Evolutionary conservation across 1,140 invertebrate genomes (phyloP), one percentile per base, ranked within the genome.

Genomic region (Scaptomyza montana): DNA sequence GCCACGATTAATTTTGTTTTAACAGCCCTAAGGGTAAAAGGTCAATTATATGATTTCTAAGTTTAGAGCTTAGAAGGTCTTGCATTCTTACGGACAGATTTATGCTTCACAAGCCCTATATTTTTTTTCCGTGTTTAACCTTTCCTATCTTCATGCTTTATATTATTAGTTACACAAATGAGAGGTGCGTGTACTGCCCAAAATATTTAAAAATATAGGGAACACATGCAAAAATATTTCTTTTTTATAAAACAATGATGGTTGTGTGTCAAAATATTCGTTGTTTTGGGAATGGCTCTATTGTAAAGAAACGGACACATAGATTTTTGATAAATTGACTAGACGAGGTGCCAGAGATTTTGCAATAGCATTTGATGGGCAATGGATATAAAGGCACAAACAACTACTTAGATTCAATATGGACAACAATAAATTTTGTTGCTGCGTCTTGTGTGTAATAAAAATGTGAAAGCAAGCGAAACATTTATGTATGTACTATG

Each of bases 391-490:
- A 43, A 43, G 39, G n/a, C n/a, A n/a, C 39, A 43, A 43, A 43
- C 39, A n/a, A 43, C 12, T 41, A 41, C 39, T n/a, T 5, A 41
- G 10, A 41, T 4, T 41, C 12, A 12, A 41, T 41, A 41, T 41
- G 39, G 39, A 41, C 12, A 12, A n/a, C 39, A 43, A 43, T 43
- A 43, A 43, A 43, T n/a, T 43, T 5, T 12, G 39, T 43, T 12
- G 12, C 12, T 43, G 39, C n/a, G 39, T 43, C 4, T 12, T 28
- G 21, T 25, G 16, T 47, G 46, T 49, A 28, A 49, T 1, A 5
- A 28, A n/a, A 28, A 25, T 25, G 12, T 28, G 47, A 49, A 49
- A 49, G 47, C 47, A 49, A 49, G 47, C 47, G 21, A 49, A 49
- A 25, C 5, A 49, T 49, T 49, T 4, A 30, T 57, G 10, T 55